Evolutionary conservation across 1,140 invertebrate genomes (phyloP).

Genomic region (Chymomyza costata): DNA sequence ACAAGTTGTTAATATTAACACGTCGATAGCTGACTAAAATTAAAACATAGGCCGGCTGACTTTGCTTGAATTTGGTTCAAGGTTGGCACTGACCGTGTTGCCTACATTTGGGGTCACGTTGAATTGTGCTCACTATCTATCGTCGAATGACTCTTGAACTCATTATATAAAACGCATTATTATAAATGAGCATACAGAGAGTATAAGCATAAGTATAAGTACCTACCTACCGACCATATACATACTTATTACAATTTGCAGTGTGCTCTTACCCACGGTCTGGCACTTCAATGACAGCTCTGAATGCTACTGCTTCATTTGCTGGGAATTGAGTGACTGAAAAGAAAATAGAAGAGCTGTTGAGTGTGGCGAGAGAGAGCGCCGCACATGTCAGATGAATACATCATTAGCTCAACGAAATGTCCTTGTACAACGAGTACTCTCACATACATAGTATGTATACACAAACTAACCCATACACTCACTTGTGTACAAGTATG

Average conservation of each 20-base stretch:
- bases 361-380: slow-evolving; percentile 13
- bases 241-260: slow-evolving; percentile 46
- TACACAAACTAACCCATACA: too few relatives aligned
- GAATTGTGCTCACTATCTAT: too few relatives aligned
- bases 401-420: slow-evolving; percentile 68
- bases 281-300: slow-evolving; percentile 24
- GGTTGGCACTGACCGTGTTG: slow-evolving; percentile 51
- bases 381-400: slow-evolving; percentile 48
- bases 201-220: slow-evolving; percentile 44
- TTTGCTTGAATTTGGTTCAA: slow-evolving; percentile 49
- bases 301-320: slow-evolving; percentile 64
- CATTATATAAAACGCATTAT: slow-evolving; percentile 67
- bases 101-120: slow-evolving; percentile 28
- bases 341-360: slow-evolving; percentile 16
- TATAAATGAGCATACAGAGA: too few relatives aligned
- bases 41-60: slow-evolving; percentile 41
- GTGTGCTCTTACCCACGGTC: slow-evolving; percentile 54
- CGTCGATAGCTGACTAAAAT: slow-evolving; percentile 15
- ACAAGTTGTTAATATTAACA: slow-evolving; percentile 48
- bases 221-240: too few relatives aligned
- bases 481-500: slow-evolving; percentile 7
- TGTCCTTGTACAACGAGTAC: slow-evolving; percentile 35
- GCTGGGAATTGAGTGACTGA: slow-evolving; percentile 50
- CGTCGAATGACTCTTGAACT: too few relatives aligned
- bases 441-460: slow-evolving; percentile 9